Evolutionary conservation across 2,888 invertebrate genomes (phyloP).

Genomic region (Acleris emargana): DNA sequence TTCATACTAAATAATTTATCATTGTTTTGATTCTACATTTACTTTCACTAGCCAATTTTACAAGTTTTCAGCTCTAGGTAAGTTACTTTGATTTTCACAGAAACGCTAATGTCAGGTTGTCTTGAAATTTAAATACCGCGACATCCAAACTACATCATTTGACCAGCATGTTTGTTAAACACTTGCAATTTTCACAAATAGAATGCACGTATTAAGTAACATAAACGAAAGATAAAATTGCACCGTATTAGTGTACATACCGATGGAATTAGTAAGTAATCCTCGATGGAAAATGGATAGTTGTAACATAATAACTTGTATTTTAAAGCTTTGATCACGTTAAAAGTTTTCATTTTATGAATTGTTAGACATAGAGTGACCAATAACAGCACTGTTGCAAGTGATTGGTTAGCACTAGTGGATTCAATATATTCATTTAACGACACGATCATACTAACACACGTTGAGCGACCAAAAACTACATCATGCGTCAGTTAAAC

Average conservation of each 20-base stretch:
- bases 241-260: conserved; percentile 45
- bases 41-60: conserved; percentile 54
- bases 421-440: conserved; percentile 29
- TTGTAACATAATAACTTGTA: conserved; percentile 52
- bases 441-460: conserved; percentile 18
- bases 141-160: conserved; percentile 28
- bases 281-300: conserved; percentile 51
- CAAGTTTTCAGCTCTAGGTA: conserved; percentile 29
- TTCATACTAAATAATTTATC: conserved; percentile 12
- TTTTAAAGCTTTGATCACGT: conserved; percentile 49
- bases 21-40: conserved; percentile 42
- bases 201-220: conserved; percentile 45
- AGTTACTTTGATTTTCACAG: conserved; percentile 36
- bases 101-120: conserved; percentile 30
- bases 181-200: conserved; percentile 16
- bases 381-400: conserved; percentile 50
- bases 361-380: conserved; percentile 47
- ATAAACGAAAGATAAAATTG: conserved; percentile 37
- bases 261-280: conserved; percentile 45
- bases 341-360: conserved; percentile 52
- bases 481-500: conserved; percentile 16
- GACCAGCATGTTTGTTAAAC: conserved; percentile 24
- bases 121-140: conserved; percentile 27
- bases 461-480: conserved; percentile 5
- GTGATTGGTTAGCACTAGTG: conserved; percentile 41